phyloP scores from a whole-genome alignment of 2,888 invertebrate genomes.

The Lapara coniferarum region DNA sequence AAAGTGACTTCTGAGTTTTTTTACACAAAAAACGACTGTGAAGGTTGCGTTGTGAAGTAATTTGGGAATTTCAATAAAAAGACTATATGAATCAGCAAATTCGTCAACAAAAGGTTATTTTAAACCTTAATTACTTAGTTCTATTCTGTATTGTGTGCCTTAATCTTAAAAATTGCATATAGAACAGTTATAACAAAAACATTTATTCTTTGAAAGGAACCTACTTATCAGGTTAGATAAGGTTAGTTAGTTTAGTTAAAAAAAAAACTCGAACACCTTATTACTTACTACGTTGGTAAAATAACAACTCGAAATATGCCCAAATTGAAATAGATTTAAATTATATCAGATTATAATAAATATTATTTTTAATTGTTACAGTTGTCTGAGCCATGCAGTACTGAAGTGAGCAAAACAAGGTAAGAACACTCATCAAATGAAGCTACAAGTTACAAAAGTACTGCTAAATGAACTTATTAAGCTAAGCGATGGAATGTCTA shows the following conservation, averaged over 20 bases:
- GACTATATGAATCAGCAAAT: not conserved
- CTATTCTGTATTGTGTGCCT: no score
- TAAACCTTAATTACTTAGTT: not conserved
- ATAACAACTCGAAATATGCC: no score
- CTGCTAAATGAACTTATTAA: conserved; percentile 20
- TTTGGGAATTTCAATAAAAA: not conserved
- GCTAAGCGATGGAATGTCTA: conserved; percentile 21
- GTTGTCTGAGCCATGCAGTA: conserved; percentile 13
- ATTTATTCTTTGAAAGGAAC: no score
- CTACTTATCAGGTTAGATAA: no score
- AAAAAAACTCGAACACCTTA: no score
- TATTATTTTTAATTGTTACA: conserved; percentile 18
- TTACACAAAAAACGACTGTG: not conserved
- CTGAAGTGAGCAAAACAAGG: conserved; percentile 28
- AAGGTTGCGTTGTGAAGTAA: not conserved
- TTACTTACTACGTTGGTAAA: no score
- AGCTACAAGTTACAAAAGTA: conserved; percentile 1
- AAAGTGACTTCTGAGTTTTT: not conserved
- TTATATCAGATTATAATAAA: not conserved
- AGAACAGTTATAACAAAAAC: no score
- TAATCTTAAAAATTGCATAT: no score
- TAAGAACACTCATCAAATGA: conserved; percentile 34
- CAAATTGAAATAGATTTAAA: not conserved
- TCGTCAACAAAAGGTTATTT: not conserved
- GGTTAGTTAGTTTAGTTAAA: no score